Evolutionary conservation across 2,888 invertebrate species (phyloP), one percentile per base, ranked within the genome.

Genomic region (Dicyrtomina minuta): DNA sequence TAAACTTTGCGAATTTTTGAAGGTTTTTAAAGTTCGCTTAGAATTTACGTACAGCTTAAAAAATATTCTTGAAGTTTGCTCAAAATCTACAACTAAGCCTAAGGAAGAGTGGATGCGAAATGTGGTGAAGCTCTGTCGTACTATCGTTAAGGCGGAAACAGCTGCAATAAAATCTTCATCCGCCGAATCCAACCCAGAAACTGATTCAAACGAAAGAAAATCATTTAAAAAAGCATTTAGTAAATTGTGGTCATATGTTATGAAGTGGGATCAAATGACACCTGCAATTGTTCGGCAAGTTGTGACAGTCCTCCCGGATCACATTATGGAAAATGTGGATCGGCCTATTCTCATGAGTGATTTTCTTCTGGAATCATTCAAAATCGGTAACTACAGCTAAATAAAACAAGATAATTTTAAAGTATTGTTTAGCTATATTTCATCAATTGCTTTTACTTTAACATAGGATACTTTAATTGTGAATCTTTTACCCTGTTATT

Each of bases 311-410:
- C 84, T 97, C 13, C 86, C 95, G 62, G 93, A 95, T 81, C 86
- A 90, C 66, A 87, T 95, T 27, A 85, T 96, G 84, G 88, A 89
- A 20, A 87, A 92, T 81, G 85, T 96, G 76, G 86, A 88, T 46
- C 89, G 89, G 79, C 95, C 96, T 12, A 85, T 93, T 66, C 84
- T 91, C 72, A 86, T 96, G 77, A 93, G 94, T 1, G 96, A 96
- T 81, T 95, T 95, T 83, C 86, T 97, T 24, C 92, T 94, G 85
- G 90, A 93, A 79, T 92, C 93, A 1, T 87, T 95, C 75, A 91
- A 93, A 80, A 86, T 89, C 58, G 91, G 90, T 88, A 80, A 80
- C 79, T 80, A 71, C 15, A n/a, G n/a, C n/a, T n/a, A n/a, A n/a
- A n/a, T n/a, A n/a, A n/a, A n/a, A n/a, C n/a, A n/a, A n/a, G n/a